Conservation (phyloP, 2,797 vertebrate genomes). For the Paramormyrops hopkinsi region DNA sequence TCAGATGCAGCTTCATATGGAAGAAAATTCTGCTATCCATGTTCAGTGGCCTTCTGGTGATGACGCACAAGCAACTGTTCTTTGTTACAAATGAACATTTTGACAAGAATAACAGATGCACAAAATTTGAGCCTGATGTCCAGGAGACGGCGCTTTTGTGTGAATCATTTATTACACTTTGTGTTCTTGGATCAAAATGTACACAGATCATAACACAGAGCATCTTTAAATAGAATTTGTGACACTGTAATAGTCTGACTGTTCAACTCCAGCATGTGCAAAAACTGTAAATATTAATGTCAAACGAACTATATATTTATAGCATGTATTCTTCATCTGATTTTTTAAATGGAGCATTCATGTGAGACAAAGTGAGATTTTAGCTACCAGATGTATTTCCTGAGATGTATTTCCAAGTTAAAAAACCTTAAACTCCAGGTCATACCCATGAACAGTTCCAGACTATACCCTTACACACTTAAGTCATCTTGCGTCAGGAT, state of each 20-base stretch:
- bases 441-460: background rate
- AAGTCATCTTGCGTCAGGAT: background rate
- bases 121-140: slow-evolving; percentile 1
- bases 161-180: slow-evolving; percentile 7
- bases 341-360: background rate
- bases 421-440: background rate
- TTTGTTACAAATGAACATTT: background rate
- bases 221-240: background rate
- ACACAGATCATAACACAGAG: background rate
- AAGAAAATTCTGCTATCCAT: background rate
- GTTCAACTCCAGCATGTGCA: background rate
- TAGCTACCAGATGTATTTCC: background rate
- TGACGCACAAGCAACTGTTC: background rate
- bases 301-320: background rate
- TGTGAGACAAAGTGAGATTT: background rate
- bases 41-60: background rate
- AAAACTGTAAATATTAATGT: background rate
- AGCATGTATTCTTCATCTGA: background rate
- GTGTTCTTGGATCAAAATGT: background rate
- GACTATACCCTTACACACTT: background rate
- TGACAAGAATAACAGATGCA: background rate
- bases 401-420: background rate
- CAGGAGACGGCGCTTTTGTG: background rate
- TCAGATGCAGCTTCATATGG: background rate
- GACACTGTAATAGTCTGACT: background rate